Percentiles rank a stretch among this genome's conserved stretches.
Evolutionary conservation across 2,888 invertebrate species (phyloP).

Genomic region (Daptonema setosum): DNA sequence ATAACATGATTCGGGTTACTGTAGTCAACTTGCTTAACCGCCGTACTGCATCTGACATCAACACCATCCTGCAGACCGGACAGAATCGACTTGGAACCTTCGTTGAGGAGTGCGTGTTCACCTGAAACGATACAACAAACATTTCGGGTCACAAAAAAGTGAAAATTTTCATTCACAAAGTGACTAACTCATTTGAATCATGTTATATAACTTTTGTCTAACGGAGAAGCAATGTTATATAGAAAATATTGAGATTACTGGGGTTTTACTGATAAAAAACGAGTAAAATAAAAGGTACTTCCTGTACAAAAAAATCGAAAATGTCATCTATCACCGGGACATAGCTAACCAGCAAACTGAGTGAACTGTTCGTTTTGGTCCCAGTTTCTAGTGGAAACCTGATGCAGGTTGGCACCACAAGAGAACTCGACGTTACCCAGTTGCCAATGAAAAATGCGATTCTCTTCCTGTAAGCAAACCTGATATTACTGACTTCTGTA

Average conservation of each 20-base stretch:
- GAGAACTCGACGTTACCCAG: conserved; percentile 33
- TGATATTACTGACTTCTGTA: not conserved
- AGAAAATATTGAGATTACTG: too few relatives aligned
- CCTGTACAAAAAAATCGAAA: too few relatives aligned
- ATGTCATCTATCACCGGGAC: too few relatives aligned
- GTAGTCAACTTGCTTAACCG: conserved; percentile 17
- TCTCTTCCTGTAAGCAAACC: conserved; percentile 25
- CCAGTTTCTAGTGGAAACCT: conserved; percentile 30
- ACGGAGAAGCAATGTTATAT: too few relatives aligned
- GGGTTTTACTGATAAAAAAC: too few relatives aligned
- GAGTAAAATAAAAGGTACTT: too few relatives aligned
- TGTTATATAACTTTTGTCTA: too few relatives aligned
- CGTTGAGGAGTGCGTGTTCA: conserved; percentile 28
- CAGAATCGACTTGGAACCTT: conserved; percentile 28
- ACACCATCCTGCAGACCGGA: conserved; percentile 26
- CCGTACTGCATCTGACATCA: conserved; percentile 14
- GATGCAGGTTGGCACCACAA: conserved; percentile 28
- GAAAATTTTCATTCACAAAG: too few relatives aligned
- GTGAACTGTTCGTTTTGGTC: conserved; percentile 34
- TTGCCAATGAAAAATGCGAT: conserved; percentile 31
- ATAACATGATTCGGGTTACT: conserved; percentile 11
- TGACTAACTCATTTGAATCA: too few relatives aligned
- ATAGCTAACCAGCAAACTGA: conserved; percentile 35
- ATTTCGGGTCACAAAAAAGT: too few relatives aligned
- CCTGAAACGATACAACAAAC: too few relatives aligned